These are phyloP conservation scores for Gobio gobio DNA, from an alignment of 2,113 vertebrate species.

Conservation along the genomic window DNA sequence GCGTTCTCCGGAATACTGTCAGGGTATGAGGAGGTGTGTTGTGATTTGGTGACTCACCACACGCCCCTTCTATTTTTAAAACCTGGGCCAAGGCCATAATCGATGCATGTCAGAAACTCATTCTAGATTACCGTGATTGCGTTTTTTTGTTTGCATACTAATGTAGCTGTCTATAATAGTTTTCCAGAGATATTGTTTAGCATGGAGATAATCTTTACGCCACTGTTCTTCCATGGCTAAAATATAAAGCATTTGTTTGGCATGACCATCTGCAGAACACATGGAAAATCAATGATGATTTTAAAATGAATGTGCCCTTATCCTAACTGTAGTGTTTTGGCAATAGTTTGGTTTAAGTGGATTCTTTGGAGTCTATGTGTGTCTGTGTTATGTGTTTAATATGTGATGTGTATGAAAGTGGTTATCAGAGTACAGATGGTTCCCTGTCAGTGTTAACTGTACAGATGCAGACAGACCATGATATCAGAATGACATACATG, in stretches of 20 bases:
- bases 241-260: neutral
- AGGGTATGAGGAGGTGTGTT: slow-evolving; percentile 20
- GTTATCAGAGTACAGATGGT: slow-evolving; percentile 19
- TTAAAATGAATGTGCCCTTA: neutral
- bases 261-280: neutral
- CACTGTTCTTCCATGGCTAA: neutral
- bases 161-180: neutral
- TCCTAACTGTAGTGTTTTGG: slow-evolving; percentile 5
- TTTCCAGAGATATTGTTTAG: slow-evolving; percentile 20
- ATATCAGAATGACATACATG: slow-evolving; percentile 43
- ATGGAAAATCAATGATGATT: neutral
- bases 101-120: slow-evolving; percentile 46
- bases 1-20: slow-evolving; percentile 36
- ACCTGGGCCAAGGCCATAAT: slow-evolving; percentile 10
- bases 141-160: slow-evolving; percentile 22
- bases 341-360: neutral
- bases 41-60: slow-evolving; percentile 49
- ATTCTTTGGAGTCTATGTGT: neutral
- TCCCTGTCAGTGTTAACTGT: slow-evolving; percentile 39
- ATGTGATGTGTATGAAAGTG: neutral
- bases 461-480: slow-evolving; percentile 43
- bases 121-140: slow-evolving; percentile 38
- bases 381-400: slow-evolving; percentile 17
- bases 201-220: slow-evolving; percentile 2
- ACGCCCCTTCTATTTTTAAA: slow-evolving; percentile 29